Percentiles rank a stretch among this genome's conserved stretches.
Conservation (phyloP, 1,140 invertebrate genomes). For the Coenobita brevimanus region DNA sequence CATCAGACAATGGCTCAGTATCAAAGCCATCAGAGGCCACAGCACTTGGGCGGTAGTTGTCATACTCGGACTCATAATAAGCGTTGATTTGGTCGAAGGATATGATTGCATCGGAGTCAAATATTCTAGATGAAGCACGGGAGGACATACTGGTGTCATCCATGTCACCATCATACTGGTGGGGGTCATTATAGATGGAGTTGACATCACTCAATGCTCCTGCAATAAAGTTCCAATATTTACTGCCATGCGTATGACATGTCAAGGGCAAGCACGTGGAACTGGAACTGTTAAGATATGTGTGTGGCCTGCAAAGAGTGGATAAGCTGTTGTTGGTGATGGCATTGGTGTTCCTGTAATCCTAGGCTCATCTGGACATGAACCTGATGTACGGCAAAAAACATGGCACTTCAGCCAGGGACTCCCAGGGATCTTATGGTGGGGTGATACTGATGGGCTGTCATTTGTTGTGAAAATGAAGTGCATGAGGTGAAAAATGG, state of each 20-base stretch:
- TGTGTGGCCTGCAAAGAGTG: too few species aligned
- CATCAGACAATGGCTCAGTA: conserved; percentile 73
- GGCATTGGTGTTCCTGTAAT: too few species aligned
- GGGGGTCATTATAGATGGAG: conserved; percentile 83
- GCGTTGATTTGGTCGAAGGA: conserved; percentile 85
- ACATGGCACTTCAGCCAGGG: too few species aligned
- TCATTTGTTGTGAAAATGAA: too few species aligned
- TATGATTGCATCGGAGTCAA: conserved; percentile 84
- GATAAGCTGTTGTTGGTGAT: too few species aligned
- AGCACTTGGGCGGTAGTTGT: conserved; percentile 75
- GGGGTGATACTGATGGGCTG: too few species aligned
- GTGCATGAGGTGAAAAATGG: too few species aligned
- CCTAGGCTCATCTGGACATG: too few species aligned
- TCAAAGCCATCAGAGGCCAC: conserved; percentile 74
- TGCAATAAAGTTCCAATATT: conserved; percentile 65
- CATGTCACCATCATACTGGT: conserved; percentile 77
- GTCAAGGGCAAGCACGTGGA: too few species aligned
- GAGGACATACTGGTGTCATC: conserved; percentile 84
- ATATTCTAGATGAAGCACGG: conserved; percentile 83
- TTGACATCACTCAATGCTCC: conserved; percentile 88
- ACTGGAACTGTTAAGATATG: too few species aligned
- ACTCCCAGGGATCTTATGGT: too few species aligned
- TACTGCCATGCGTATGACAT: background rate
- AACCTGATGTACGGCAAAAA: too few species aligned
- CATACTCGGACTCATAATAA: conserved; percentile 89